These are phyloP conservation scores for Aleiodes leptofemur DNA, from an alignment of 2,888 invertebrate genomes.

Conservation along the genomic window DNA sequence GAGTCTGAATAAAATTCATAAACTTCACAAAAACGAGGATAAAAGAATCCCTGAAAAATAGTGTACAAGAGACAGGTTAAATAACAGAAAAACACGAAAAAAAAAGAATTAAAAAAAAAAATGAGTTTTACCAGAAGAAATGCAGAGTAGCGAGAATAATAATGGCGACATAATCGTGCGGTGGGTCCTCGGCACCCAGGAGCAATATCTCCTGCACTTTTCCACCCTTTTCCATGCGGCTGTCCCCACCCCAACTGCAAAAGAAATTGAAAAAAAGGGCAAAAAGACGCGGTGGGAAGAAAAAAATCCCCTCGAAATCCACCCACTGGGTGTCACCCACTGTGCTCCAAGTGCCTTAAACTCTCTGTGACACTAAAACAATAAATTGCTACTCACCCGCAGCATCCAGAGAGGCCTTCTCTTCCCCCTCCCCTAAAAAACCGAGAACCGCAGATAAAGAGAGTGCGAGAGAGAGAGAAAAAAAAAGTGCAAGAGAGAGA, in stretches of 20 bases:
- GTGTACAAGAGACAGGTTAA: neutral
- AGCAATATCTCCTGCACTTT: conserved; percentile 25
- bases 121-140: conserved; percentile 26
- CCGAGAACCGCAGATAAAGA: conserved; percentile 35
- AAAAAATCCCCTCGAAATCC: neutral
- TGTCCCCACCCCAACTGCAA: conserved; percentile 36
- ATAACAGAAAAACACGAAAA: neutral
- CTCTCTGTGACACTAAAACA: conserved; percentile 62
- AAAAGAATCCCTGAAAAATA: neutral
- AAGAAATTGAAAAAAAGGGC: neutral
- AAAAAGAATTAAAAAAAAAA: too few species aligned
- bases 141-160: conserved; percentile 41
- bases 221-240: conserved; percentile 46
- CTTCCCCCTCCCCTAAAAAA: conserved; percentile 41
- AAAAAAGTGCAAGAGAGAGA: conserved; percentile 58
- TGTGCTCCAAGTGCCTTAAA: conserved; percentile 3
- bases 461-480: conserved; percentile 36
- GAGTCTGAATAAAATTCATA: too few species aligned
- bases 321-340: conserved; percentile 18
- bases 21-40: neutral
- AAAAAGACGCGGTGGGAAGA: neutral
- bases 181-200: neutral
- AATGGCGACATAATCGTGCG: conserved; percentile 45
- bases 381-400: conserved; percentile 69
- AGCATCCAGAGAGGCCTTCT: conserved; percentile 30